phyloP scores from a whole-genome alignment of 64 coral and sea anemone genomes.

The Pachyseris speciosa region DNA sequence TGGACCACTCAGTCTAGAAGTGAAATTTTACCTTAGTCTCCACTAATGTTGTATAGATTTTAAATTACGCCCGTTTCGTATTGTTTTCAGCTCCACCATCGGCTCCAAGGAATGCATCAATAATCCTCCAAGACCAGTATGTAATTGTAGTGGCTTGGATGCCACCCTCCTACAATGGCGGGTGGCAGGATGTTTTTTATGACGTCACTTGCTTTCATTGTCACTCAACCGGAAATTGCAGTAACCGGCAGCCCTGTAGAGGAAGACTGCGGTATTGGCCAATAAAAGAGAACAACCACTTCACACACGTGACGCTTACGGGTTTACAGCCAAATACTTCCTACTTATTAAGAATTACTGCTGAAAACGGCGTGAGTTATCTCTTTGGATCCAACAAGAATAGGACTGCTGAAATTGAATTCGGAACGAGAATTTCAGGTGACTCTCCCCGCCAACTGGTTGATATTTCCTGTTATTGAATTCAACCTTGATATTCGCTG shows the following conservation, averaged over 20 bases:
- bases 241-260: background rate
- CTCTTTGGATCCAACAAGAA: background rate
- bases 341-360: conserved; percentile 56
- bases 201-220: conserved; percentile 61
- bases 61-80: too few species aligned
- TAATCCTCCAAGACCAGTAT: conserved; percentile 10
- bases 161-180: conserved; percentile 67
- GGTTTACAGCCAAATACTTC: conserved; percentile 8
- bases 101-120: conserved; percentile 55
- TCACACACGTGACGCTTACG: conserved; percentile 67
- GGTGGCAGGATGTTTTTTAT: conserved; percentile 62
- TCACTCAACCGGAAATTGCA: background rate
- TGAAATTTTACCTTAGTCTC: too few species aligned
- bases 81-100: conserved; percentile 58
- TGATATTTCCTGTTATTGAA: too few species aligned
- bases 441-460: too few species aligned
- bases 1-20: too few species aligned
- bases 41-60: too few species aligned
- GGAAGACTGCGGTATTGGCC: conserved; percentile 26
- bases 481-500: too few species aligned
- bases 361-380: conserved; percentile 70
- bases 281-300: background rate
- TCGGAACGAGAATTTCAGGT: conserved; percentile 24
- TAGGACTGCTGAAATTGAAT: background rate
- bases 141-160: conserved; percentile 79